Conservation (phyloP, 2,797 vertebrate species). For the Semotilus atromaculatus region DNA sequence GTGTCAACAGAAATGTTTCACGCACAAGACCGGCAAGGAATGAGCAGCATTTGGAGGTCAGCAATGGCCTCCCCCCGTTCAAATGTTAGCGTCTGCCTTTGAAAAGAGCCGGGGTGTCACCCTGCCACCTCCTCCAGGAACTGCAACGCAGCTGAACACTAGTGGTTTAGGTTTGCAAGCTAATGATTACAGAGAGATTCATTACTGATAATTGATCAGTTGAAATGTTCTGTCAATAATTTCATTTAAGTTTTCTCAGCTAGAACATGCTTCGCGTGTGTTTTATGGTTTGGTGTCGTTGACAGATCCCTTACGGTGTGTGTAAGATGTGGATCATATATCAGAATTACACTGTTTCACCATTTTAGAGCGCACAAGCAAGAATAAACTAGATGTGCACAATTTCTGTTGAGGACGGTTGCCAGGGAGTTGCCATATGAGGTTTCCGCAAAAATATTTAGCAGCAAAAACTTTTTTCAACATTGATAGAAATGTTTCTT, state of each 20-base stretch:
- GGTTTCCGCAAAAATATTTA: not conserved
- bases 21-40: constrained; percentile 81
- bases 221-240: constrained; percentile 54
- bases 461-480: not conserved
- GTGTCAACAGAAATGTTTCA: constrained; percentile 87
- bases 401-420: not conserved
- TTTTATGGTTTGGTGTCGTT: not conserved
- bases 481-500: not conserved
- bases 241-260: constrained; percentile 53
- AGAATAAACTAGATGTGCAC: not conserved
- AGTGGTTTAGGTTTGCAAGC: constrained; percentile 59
- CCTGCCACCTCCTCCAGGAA: constrained; percentile 71
- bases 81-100: constrained; percentile 83
- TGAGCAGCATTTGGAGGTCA: constrained; percentile 86
- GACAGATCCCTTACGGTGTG: not conserved
- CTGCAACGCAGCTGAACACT: constrained; percentile 65
- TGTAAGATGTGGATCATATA: not conserved
- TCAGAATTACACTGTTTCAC: not conserved
- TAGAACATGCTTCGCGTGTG: constrained; percentile 3
- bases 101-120: constrained; percentile 76
- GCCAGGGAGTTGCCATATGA: not conserved
- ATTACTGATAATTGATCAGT: constrained; percentile 51
- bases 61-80: constrained; percentile 76
- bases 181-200: constrained; percentile 57
- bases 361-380: not conserved